Evolutionary conservation across 2,888 invertebrate species (phyloP).

Genomic region (Alcis repandata): DNA sequence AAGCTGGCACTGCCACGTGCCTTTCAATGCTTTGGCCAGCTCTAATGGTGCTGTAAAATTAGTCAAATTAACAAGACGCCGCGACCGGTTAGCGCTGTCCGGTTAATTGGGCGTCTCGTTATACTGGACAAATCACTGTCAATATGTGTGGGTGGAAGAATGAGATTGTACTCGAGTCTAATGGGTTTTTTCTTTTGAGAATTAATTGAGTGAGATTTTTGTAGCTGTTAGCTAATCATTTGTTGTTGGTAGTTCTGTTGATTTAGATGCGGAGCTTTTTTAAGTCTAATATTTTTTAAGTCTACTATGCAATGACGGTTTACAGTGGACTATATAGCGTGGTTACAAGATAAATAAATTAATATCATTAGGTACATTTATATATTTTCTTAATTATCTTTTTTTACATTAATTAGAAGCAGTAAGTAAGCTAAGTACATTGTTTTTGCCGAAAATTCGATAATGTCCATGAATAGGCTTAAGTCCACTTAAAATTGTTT

Average conservation of each 20-base stretch:
- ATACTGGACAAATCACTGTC: slow-evolving; percentile 57
- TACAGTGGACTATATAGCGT: too few species aligned
- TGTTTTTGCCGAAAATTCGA: too few species aligned
- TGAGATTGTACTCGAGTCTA: slow-evolving; percentile 11
- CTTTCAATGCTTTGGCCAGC: slow-evolving; percentile 43
- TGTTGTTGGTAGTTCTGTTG: not conserved
- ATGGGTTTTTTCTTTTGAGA: slow-evolving; percentile 9
- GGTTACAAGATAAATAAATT: too few species aligned
- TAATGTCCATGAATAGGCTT: too few species aligned
- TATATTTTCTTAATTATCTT: too few species aligned
- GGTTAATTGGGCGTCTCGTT: slow-evolving; percentile 56
- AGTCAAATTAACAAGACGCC: slow-evolving; percentile 60
- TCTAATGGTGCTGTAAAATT: slow-evolving; percentile 61
- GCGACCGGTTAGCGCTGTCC: slow-evolving; percentile 58
- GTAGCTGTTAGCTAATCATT: slow-evolving; percentile 2
- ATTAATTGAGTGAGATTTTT: slow-evolving; percentile 1
- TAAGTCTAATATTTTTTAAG: too few species aligned
- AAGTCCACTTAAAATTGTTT: too few species aligned
- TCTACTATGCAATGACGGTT: too few species aligned
- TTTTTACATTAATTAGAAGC: too few species aligned
- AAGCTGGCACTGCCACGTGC: slow-evolving; percentile 54
- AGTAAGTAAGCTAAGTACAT: too few species aligned
- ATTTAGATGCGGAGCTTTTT: not conserved
- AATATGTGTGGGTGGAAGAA: slow-evolving; percentile 49
- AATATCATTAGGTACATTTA: too few species aligned